Evolutionary conservation across 2,888 invertebrate genomes (phyloP).

Genomic region (Linyphia triangularis): DNA sequence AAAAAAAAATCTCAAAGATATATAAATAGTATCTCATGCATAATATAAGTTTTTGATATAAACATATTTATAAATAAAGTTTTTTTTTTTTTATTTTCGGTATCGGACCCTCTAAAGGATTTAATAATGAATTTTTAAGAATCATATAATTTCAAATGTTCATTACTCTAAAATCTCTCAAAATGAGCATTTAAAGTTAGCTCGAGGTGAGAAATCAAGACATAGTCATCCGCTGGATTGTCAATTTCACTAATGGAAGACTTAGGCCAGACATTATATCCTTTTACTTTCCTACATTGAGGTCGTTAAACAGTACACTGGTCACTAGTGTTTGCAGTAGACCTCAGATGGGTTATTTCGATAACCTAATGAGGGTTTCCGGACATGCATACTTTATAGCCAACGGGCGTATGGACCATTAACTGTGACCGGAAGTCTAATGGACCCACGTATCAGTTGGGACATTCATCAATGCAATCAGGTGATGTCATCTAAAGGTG

Average conservation of each 20-base stretch:
- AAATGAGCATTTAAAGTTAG: too few species aligned
- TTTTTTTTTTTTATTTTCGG: too few species aligned
- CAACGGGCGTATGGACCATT: constrained; percentile 6
- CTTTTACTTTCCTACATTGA: neutral
- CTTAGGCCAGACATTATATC: neutral
- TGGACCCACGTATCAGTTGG: neutral
- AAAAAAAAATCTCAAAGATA: too few species aligned
- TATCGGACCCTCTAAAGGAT: too few species aligned
- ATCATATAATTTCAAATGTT: too few species aligned
- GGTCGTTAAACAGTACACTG: neutral
- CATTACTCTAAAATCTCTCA: too few species aligned
- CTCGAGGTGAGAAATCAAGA: too few species aligned
- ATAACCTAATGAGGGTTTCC: constrained; percentile 12
- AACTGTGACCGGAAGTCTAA: constrained; percentile 27
- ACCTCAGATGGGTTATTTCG: neutral
- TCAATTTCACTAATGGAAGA: neutral
- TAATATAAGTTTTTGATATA: too few species aligned
- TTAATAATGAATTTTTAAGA: too few species aligned
- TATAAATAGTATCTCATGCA: too few species aligned
- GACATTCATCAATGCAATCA: constrained; percentile 22
- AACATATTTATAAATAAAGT: too few species aligned
- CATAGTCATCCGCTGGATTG: too few species aligned
- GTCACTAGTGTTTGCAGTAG: neutral
- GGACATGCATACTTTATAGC: constrained; percentile 38
- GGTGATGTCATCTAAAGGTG: constrained; percentile 3